Conservation (phyloP, 2,888 invertebrate species). For the Branchipolynoe longqiensis region DNA sequence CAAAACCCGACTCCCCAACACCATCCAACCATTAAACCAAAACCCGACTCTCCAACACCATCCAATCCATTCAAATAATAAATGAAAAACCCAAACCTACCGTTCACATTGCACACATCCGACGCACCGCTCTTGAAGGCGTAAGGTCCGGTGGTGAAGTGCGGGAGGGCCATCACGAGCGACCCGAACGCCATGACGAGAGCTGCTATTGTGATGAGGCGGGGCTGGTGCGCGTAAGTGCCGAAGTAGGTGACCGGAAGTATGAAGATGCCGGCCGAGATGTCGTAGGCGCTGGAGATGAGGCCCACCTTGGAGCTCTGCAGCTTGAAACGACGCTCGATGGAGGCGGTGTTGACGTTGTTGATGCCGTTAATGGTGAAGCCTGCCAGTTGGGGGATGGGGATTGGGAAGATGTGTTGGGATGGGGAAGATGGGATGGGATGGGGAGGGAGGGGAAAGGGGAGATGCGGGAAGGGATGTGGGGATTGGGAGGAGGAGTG, state of each 20-base stretch:
- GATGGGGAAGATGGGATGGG: too few relatives aligned
- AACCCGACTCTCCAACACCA: too few relatives aligned
- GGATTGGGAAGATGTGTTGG: too few relatives aligned
- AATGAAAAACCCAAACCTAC: too few relatives aligned
- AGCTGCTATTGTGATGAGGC: constrained; percentile 88
- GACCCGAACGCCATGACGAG: constrained; percentile 87
- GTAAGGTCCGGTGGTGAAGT: constrained; percentile 86
- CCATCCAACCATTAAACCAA: too few relatives aligned
- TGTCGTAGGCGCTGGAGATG: constrained; percentile 77
- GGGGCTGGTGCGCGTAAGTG: constrained; percentile 82
- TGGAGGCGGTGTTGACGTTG: constrained; percentile 77
- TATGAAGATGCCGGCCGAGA: constrained; percentile 76
- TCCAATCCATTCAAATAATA: too few relatives aligned
- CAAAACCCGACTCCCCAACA: too few relatives aligned
- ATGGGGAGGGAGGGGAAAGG: too few relatives aligned
- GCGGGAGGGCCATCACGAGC: constrained; percentile 90
- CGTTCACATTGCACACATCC: background rate
- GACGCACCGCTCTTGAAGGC: background rate
- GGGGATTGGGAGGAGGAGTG: too few relatives aligned
- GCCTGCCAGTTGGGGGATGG: constrained; percentile 69
- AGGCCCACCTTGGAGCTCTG: constrained; percentile 76
- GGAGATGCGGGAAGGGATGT: too few relatives aligned
- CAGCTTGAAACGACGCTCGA: constrained; percentile 77
- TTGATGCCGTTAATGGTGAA: constrained; percentile 79
- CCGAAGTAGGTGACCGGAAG: constrained; percentile 88